Evolutionary conservation across 2,888 invertebrate species (phyloP).

Genomic region (Eupithecia tripunctaria): DNA sequence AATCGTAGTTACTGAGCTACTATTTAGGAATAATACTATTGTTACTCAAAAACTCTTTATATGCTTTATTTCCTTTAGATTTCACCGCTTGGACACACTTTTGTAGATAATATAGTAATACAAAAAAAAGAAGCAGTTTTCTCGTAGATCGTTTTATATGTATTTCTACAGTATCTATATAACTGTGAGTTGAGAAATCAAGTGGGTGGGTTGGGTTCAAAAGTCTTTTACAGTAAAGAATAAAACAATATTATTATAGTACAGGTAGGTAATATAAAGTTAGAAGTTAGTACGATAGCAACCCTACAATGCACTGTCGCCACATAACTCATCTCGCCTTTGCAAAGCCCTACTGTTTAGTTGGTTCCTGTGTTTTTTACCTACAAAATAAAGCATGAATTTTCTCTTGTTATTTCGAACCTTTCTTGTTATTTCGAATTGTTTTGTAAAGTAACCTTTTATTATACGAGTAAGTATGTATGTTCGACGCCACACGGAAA

Average conservation of each 20-base stretch:
- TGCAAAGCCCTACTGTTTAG: conserved; percentile 7
- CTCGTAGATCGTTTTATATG: not conserved
- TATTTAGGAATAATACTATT: not conserved
- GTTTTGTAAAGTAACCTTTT: not conserved
- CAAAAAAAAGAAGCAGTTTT: not conserved
- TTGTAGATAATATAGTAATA: not conserved
- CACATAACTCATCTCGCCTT: conserved; percentile 29
- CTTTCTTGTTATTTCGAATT: conserved; percentile 11
- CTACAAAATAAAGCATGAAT: conserved; percentile 20
- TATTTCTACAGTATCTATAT: not conserved
- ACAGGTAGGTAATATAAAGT: not conserved
- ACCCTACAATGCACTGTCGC: conserved; percentile 22
- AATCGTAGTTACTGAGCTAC: not conserved
- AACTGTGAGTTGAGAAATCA: not conserved
- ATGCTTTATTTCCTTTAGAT: not conserved
- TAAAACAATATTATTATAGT: not conserved
- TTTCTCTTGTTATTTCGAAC: conserved; percentile 13
- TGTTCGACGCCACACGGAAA: not conserved
- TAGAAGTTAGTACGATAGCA: not conserved
- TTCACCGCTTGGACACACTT: not conserved
- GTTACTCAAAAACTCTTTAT: too few species aligned
- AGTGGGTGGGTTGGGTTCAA: conserved; percentile 1
- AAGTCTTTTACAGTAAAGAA: not conserved
- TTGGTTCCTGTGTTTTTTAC: conserved; percentile 15
- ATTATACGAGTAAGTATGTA: not conserved